phyloP scores from a whole-genome alignment of 2,888 invertebrate species.

The Pyrocoelia pectoralis region DNA sequence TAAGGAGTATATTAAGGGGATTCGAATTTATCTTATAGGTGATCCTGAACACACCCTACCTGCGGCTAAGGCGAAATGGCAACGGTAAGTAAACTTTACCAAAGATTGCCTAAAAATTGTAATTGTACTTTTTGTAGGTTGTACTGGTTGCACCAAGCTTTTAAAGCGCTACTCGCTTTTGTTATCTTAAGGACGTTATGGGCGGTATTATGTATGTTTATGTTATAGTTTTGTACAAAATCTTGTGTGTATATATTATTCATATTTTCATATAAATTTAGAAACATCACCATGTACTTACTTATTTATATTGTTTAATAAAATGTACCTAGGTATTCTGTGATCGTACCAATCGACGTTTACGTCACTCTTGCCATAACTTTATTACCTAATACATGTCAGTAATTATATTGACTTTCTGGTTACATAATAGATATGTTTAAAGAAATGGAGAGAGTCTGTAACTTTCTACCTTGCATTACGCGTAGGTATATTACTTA shows the following conservation, averaged over 20 bases:
- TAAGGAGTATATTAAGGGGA: constrained; percentile 74
- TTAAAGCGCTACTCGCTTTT: constrained; percentile 32
- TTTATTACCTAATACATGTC: no score
- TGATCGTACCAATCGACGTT: no score
- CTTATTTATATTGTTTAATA: constrained; percentile 2
- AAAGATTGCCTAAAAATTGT: no score
- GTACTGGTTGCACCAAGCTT: constrained; percentile 37
- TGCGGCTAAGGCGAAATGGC: constrained; percentile 59
- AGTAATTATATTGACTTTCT: background rate
- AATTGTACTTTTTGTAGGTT: constrained; percentile 31
- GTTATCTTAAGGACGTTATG: constrained; percentile 30
- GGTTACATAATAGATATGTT: background rate
- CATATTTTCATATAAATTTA: background rate
- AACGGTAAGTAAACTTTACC: constrained; percentile 39
- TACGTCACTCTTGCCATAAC: no score
- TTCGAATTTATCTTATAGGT: constrained; percentile 79
- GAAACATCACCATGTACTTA: background rate
- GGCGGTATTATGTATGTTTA: constrained; percentile 20
- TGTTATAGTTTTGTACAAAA: background rate
- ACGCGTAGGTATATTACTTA: no score
- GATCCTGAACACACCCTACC: constrained; percentile 76
- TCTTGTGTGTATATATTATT: background rate
- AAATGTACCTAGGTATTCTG: background rate
- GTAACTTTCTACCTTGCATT: no score
- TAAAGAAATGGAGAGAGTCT: no score